phyloP scores from a whole-genome alignment of 2,113 vertebrate species.

The Cariama cristata region DNA sequence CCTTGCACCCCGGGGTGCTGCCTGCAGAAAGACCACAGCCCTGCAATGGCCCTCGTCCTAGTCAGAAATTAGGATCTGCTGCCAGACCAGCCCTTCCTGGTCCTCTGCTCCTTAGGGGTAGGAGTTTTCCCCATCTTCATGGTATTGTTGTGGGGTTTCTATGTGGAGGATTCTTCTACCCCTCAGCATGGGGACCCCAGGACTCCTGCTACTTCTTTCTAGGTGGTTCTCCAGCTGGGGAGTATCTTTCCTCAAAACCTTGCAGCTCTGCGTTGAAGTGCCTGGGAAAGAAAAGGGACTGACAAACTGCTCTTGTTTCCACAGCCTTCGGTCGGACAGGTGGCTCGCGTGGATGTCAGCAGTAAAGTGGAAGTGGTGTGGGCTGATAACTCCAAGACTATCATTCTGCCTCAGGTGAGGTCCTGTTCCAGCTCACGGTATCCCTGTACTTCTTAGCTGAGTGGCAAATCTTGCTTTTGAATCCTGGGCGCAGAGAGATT shows the following conservation, averaged over 20 bases:
- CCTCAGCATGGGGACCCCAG: neutral
- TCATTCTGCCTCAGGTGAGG: constrained; percentile 94
- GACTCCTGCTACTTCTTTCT: neutral
- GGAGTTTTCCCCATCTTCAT: accelerated
- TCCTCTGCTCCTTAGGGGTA: neutral
- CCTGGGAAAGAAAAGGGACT: neutral
- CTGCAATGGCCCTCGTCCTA: neutral
- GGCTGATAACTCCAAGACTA: constrained; percentile 94
- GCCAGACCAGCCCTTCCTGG: neutral
- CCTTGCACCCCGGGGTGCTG: neutral
- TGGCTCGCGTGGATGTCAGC: constrained; percentile 93
- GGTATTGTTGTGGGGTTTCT: neutral
- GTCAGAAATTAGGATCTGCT: neutral
- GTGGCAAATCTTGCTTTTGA: neutral
- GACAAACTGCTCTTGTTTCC: neutral
- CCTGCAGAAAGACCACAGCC: neutral
- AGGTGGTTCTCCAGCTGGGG: neutral
- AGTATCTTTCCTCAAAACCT: neutral
- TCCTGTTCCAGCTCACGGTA: neutral
- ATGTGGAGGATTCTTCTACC: neutral
- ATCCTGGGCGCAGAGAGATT: neutral
- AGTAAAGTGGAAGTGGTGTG: constrained; percentile 99
- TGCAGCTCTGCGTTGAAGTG: neutral
- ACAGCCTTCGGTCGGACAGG: constrained; percentile 94
- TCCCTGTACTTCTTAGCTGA: neutral